Base-by-base conservation (phyloP, 2,888 invertebrate genomes). In the Carabus problematicus region DNA sequence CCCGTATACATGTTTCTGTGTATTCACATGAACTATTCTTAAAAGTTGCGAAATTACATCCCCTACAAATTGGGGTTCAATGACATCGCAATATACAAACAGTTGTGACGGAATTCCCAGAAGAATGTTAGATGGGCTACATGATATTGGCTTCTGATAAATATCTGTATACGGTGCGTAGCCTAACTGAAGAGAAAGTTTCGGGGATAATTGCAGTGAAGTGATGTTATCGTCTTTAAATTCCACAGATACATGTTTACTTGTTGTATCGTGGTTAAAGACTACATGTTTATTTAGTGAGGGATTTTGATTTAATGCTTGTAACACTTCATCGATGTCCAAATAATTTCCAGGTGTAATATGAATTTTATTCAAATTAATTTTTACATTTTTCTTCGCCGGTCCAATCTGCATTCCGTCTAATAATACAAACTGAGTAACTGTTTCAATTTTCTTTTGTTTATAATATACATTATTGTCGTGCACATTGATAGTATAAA, bases 1-100 rank as follows among this genome's bases (percentile, higher is more conserved):
- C n/a, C n/a, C n/a, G n/a, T n/a, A n/a, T n/a, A n/a, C n/a, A n/a
- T n/a, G n/a, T n/a, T n/a, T n/a, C n/a, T n/a, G n/a, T n/a, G n/a
- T n/a, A n/a, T n/a, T n/a, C n/a, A n/a, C n/a, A n/a, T n/a, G n/a
- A n/a, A n/a, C n/a, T n/a, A n/a, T n/a, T n/a, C n/a, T 64, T 64
- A 64, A 19, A 16, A 64, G 43, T 9, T 52, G 54, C 11, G 64
- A 42, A n/a, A 64, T 19, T 8, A 54, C 63, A 63, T 64, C 64
- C 1, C 55, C 64, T 6, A 64, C 54, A 9, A 64, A 11, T 16
- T 64, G 64, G 8, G 45, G 45, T 45, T 45, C 45, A 45, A 45
- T 7, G n/a, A 45, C 3, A 7, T 45, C 45, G 7, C 49, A 49
- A 7, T 49, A 49, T 2, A 49, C 18, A 18, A 49, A 49, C 8